Evolutionary conservation across 2,888 invertebrate species (phyloP).

Genomic region (Plagiodera versicolora): DNA sequence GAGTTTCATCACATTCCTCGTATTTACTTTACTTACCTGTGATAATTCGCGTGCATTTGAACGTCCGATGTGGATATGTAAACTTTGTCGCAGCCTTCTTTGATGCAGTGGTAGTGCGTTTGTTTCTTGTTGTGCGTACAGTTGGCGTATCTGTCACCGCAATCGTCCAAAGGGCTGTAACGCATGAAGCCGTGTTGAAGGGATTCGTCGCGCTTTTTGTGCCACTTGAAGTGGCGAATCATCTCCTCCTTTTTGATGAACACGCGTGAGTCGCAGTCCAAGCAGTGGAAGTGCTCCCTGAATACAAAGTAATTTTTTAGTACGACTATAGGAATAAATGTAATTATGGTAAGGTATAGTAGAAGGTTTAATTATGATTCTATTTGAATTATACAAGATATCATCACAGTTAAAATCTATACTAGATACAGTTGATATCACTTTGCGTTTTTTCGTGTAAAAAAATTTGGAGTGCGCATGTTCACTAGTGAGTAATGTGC

Average conservation of each 20-base stretch:
- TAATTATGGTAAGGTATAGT: too few species aligned
- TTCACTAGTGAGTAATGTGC: too few species aligned
- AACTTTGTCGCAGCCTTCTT: slow-evolving; percentile 84
- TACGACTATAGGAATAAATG: too few species aligned
- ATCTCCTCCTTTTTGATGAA: slow-evolving; percentile 98
- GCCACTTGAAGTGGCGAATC: slow-evolving; percentile 99
- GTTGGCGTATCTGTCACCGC: slow-evolving; percentile 67
- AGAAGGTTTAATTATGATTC: too few species aligned
- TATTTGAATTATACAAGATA: too few species aligned
- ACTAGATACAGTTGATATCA: too few species aligned
- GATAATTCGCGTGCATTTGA: slow-evolving; percentile 99
- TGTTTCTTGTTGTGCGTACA: slow-evolving; percentile 94
- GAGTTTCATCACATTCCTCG: too few species aligned
- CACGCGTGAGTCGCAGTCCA: slow-evolving; percentile 77
- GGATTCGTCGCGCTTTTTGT: slow-evolving; percentile 96
- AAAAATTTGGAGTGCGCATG: too few species aligned
- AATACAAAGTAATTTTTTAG: slow-evolving; percentile 28
- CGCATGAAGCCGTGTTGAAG: slow-evolving; percentile 90
- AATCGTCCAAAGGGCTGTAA: slow-evolving; percentile 92
- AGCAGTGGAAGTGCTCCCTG: slow-evolving; percentile 93
- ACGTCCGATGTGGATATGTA: slow-evolving; percentile 99
- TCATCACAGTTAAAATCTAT: too few species aligned
- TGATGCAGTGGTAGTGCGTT: slow-evolving; percentile 97
- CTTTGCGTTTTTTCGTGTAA: too few species aligned
- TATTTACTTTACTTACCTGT: too few species aligned